Base-by-base conservation (phyloP, 1,140 invertebrate genomes). In the Spodoptera litura region DNA sequence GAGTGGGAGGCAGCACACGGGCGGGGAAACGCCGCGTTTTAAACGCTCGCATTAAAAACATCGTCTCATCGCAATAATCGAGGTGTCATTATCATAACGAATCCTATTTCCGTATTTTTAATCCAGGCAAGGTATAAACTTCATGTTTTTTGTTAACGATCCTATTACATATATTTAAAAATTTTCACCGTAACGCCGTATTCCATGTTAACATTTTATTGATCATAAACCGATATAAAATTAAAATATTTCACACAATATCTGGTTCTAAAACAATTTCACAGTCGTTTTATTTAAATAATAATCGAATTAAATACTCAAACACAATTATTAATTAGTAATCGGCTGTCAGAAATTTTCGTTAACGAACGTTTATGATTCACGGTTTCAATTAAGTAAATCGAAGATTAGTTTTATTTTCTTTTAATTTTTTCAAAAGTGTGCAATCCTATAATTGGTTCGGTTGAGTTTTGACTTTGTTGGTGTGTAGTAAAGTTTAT, bases 1-100 rank as follows among this genome's bases (percentile, higher is more conserved):
- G 85, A 78, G 85, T 77, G 78, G n/a, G 51, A 31, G 9, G 52
- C 61, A 56, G 81, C 86, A 89, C 25, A 84, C 88, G 81, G 64
- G 89, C 89, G 85, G 78, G 44, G 8, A 68, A 71, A 86, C 87
- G 89, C 73, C 9, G 76, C 87, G 88, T 78, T 82, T 77, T 35
- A 70, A 68, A 52, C 49, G 64, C 68, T 56, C 13, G 4, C 13
- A 44, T 52, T 70, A n/a, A 53, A 56, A 72, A 56, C 15, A 38
- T 56, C 4, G 52, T 11, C 2, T 15, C 11, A 68, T 31, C 20
- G 49, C 25, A 12, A 31, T 68, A 44, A n/a, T n/a, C n/a, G 15
- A 64, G 11, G 10, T 5, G 31, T 5, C 5, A 20, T 49, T 15
- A 64, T 64, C 3, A 44, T 20, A 20, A 11, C 0, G 15, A n/a